Evolutionary conservation across 2,888 invertebrate genomes (phyloP), one percentile per base, ranked within the genome.

Genomic region (Eilema caniola): DNA sequence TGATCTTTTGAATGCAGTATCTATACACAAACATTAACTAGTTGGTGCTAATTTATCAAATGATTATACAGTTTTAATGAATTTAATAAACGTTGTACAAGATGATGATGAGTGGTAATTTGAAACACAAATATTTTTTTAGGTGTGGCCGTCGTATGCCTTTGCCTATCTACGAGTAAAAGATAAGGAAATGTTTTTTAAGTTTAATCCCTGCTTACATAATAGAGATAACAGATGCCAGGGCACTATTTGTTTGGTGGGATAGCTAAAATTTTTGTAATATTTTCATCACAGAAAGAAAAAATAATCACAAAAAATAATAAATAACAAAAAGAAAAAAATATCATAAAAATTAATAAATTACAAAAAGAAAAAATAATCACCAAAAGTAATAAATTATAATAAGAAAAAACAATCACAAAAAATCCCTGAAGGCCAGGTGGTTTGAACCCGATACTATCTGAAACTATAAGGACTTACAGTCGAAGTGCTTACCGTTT

Each of bases 181-280:
- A 84, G 62, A 41, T 62, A 37, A 62, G 62, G 24, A 12, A 23
- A 37, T 62, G 62, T 62, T 20, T 60, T 60, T 41, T 14, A 20
- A 24, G 24, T 62, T 31, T 62, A 62, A 62, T 37, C 41, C 24
- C 14, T 62, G 23, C 89, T 91, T 91, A 91, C 61, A 61, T 61
- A 61, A 61, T n/a, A 31, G 11, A n/a, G 61, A 61, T 90, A 83
- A 61, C 31, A 20, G 28, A 20, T 61, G 20, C 31, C 53, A 53
- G n/a, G 53, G n/a, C n/a, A 53, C 10, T 53, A 47, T 53, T 53
- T 53, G 10, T 1, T n/a, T 53, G n/a, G n/a, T 1, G 10, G 53
- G 53, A 4, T n/a, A n/a, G n/a, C 53, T 53, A 53, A 53, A 20
- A 53, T n/a, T n/a, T 53, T 53, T n/a, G n/a, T 53, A 53, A 53